Base-by-base conservation (phyloP, 2,113 vertebrate species). In the Colinus virginianus region DNA sequence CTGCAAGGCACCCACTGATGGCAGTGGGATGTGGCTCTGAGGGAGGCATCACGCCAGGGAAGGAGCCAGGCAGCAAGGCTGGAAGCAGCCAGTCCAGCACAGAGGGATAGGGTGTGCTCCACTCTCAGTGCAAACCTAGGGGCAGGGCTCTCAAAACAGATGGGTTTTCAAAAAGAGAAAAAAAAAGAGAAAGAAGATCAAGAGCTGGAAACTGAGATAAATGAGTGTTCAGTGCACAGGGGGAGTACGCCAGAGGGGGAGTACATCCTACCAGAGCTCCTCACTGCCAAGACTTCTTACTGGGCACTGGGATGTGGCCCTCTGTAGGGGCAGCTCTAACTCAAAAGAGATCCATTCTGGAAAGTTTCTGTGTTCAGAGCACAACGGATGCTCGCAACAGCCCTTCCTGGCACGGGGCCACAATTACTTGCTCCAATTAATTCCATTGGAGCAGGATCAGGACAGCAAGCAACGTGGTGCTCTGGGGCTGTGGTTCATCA, bases 161-260 rank as follows among this genome's bases (percentile, higher is more conserved):
- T 8, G 69, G 34, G 18, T 43, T 59, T 38, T 30, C 58, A 7
- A 1, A 22, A 9, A 40, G 40, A 12, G 10, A 40, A 7, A 1
- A 22, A 9, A 7, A 1, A 22, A 9, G 43, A 32, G 34, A 18
- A 6, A 40, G 63, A 40, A 55, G 48, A 40, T 28, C 30, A 30
- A 12, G 63, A 76, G 26, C 68, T 79, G 78, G 74, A 40, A 49
- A 48, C 38, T 53, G 58, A 53, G 63, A 6, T 63, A 23, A 38
- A 51, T 6, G 8, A 6, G 6, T 3, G 1, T 42, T 76, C 21
- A 23, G 2, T 11, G 32, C 26, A 9, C 0, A 1, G 10, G 13
- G 28, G 16, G 22, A 30, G 15, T 38, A 7, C 7, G 36, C 9
- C 55, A 64, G 7, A 36, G 36, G 36, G 36, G 36, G 36, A 58